Evolutionary conservation across 2,888 invertebrate species (phyloP).

Genomic region (Chaitophorus viminalis): DNA sequence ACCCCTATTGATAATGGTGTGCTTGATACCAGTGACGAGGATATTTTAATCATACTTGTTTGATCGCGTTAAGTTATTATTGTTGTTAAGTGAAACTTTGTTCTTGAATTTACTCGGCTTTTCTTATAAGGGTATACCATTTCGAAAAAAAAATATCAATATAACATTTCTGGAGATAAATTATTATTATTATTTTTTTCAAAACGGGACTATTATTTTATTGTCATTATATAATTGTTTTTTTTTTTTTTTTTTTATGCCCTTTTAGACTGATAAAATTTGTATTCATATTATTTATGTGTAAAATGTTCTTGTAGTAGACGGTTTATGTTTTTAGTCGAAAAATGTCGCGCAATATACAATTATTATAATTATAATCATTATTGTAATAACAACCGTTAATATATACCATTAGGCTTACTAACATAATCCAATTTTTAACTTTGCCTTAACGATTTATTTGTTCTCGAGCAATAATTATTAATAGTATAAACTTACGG

Average conservation of each 20-base stretch:
- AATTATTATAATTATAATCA: slow-evolving; percentile 12
- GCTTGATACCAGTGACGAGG: slow-evolving; percentile 28
- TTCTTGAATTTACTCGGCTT: slow-evolving; percentile 56
- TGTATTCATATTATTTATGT: slow-evolving; percentile 46
- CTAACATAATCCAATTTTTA: slow-evolving; percentile 37
- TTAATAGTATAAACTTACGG: slow-evolving; percentile 1
- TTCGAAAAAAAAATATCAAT: slow-evolving; percentile 24
- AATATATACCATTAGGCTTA: slow-evolving; percentile 58
- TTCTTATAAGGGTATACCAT: slow-evolving; percentile 3
- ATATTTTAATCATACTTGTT: slow-evolving; percentile 10
- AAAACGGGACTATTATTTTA: slow-evolving; percentile 22
- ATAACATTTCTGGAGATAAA: slow-evolving; percentile 16
- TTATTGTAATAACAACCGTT: slow-evolving; percentile 30
- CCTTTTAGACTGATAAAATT: slow-evolving; percentile 61
- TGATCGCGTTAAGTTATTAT: slow-evolving; percentile 41
- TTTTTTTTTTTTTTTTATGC: slow-evolving; percentile 32
- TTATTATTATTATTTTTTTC: slow-evolving; percentile 19
- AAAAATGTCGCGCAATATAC: slow-evolving; percentile 29
- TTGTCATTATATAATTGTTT: slow-evolving; percentile 31
- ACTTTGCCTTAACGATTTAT: slow-evolving; percentile 29
- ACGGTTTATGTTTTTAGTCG: slow-evolving; percentile 22
- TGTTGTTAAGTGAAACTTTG: slow-evolving; percentile 50
- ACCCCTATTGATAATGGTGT: slow-evolving; percentile 1
- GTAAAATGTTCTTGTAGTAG: slow-evolving; percentile 12
- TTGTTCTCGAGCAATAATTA: slow-evolving; percentile 44